phyloP scores from a whole-genome alignment of 2,797 vertebrate genomes.

The Cryptoprocta ferox region DNA sequence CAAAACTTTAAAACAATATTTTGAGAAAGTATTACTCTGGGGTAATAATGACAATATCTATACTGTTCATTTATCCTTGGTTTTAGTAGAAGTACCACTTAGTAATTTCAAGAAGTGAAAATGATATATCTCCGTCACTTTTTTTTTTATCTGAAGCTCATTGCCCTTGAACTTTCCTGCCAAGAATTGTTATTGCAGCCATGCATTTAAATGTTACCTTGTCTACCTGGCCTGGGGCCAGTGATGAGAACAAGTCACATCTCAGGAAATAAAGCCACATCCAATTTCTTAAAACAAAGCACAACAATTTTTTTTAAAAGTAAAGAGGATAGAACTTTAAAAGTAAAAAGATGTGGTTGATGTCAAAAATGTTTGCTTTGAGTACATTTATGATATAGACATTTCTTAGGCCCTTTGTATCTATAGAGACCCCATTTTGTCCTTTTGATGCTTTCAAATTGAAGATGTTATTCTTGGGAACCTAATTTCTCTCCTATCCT shows the following conservation, averaged over 20 bases:
- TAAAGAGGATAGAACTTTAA: background rate
- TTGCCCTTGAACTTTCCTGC: background rate
- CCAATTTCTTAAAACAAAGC: background rate
- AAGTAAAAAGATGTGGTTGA: background rate
- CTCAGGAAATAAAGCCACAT: background rate
- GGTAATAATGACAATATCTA: background rate
- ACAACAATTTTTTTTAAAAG: background rate
- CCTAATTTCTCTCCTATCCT: background rate
- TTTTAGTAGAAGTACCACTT: background rate
- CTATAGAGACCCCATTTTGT: background rate
- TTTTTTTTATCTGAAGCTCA: background rate
- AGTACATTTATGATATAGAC: background rate
- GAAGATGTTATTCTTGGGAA: background rate
- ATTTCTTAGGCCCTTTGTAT: background rate
- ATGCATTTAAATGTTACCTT: background rate
- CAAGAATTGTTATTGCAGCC: background rate
- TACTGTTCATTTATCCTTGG: background rate
- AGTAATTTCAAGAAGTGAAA: constrained; percentile 13
- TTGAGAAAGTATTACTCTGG: background rate
- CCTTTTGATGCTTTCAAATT: background rate
- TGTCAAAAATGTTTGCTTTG: background rate
- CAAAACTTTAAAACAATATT: background rate
- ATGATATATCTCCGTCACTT: background rate
- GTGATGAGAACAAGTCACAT: background rate
- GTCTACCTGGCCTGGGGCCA: background rate